Evolutionary conservation across 2,113 vertebrate species (phyloP).

Genomic region (Choloepus hoffmanni): DNA sequence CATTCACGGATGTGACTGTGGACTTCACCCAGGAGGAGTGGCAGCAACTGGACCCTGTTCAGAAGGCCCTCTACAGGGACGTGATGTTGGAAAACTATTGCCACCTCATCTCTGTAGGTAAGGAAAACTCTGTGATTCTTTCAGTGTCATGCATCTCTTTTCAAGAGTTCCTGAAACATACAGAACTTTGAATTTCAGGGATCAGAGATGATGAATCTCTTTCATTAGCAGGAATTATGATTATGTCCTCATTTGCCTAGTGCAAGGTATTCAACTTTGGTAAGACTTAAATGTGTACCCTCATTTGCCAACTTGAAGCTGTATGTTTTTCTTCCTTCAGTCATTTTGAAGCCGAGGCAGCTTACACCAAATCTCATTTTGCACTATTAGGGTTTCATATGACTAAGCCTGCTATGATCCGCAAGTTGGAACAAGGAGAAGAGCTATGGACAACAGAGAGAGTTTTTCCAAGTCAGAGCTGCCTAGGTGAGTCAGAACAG

Average conservation of each 20-base stretch:
- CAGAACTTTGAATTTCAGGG: slow-evolving; percentile 41
- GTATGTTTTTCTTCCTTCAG: slow-evolving; percentile 31
- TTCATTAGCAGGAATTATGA: slow-evolving; percentile 31
- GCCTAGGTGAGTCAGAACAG: slow-evolving; percentile 69
- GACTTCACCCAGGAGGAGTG: slow-evolving; percentile 82
- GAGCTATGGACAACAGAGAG: slow-evolving; percentile 74
- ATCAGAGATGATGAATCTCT: slow-evolving; percentile 29
- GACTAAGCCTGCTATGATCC: slow-evolving; percentile 76
- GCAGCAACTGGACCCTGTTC: slow-evolving; percentile 73
- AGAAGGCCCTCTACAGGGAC: slow-evolving; percentile 81
- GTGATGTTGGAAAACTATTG: slow-evolving; percentile 81
- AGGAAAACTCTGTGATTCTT: slow-evolving; percentile 53
- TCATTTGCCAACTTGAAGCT: not conserved
- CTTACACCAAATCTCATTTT: slow-evolving; percentile 64
- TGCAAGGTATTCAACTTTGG: slow-evolving; percentile 31
- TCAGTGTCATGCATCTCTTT: not conserved
- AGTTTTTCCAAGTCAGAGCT: slow-evolving; percentile 68
- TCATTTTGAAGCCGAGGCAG: slow-evolving; percentile 33
- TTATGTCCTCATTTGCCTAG: not conserved
- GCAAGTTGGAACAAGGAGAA: slow-evolving; percentile 77
- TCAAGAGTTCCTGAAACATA: slow-evolving; percentile 36
- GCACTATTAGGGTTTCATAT: slow-evolving; percentile 75
- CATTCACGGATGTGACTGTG: slow-evolving; percentile 80
- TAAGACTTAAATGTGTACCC: not conserved
- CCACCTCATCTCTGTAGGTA: slow-evolving; percentile 80